phyloP scores from a whole-genome alignment of 2,888 invertebrate species.

The Choristoneura rosaceana region DNA sequence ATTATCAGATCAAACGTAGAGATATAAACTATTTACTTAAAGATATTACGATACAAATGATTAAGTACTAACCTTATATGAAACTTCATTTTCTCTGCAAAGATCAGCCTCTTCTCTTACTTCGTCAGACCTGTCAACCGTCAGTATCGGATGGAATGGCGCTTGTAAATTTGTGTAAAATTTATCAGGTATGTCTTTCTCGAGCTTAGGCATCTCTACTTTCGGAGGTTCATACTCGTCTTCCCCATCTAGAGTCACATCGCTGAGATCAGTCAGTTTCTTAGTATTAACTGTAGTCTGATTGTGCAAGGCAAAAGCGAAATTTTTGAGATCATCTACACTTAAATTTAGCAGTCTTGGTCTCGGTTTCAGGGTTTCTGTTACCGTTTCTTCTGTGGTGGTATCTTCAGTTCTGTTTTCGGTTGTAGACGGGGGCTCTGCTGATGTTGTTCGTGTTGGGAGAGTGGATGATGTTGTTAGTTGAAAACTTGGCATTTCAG shows the following conservation, averaged over 20 bases:
- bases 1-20: background rate
- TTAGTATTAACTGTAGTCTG: constrained; percentile 65
- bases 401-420: constrained; percentile 53
- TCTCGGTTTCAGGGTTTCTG: constrained; percentile 60
- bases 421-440: constrained; percentile 23
- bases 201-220: constrained; percentile 53
- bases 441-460: constrained; percentile 39
- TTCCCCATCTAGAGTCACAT: constrained; percentile 89
- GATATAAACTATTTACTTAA: background rate
- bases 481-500: constrained; percentile 36
- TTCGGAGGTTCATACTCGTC: constrained; percentile 81
- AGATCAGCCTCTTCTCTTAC: constrained; percentile 65
- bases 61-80: constrained; percentile 75
- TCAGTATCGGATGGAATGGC: constrained; percentile 69
- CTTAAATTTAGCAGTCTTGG: constrained; percentile 72
- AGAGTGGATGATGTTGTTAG: constrained; percentile 50
- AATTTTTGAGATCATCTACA: constrained; percentile 76
- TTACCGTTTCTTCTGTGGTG: constrained; percentile 53
- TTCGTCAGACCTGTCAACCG: constrained; percentile 68
- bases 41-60: background rate
- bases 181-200: constrained; percentile 68
- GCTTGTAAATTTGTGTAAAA: constrained; percentile 75
- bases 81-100: constrained; percentile 78
- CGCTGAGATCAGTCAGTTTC: constrained; percentile 88
- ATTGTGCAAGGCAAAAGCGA: constrained; percentile 76